Evolutionary conservation across 2,113 vertebrate species (phyloP).

Genomic region (Gobius niger): DNA sequence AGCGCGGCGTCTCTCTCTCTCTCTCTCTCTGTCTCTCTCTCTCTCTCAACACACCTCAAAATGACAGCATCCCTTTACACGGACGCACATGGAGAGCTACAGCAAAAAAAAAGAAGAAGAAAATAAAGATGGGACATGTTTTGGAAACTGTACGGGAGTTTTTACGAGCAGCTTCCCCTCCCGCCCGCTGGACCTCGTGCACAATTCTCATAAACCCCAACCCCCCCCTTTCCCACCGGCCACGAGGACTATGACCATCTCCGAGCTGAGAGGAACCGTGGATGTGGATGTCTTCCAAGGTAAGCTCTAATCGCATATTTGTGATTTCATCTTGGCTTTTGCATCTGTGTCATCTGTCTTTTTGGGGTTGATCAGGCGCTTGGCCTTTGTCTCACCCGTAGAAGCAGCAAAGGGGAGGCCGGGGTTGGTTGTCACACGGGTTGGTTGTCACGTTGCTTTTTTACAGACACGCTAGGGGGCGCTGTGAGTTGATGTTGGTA

Average conservation of each 20-base stretch:
- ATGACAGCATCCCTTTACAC: conserved; percentile 79
- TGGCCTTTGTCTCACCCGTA: no score
- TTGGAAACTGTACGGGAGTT: conserved; percentile 54
- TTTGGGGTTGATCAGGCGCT: no score
- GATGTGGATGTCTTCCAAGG: conserved; percentile 71
- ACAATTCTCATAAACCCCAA: conserved; percentile 48
- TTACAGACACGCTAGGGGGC: no score
- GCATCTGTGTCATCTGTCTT: no score
- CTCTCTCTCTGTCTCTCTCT: conserved; percentile 51
- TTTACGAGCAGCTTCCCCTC: conserved; percentile 53
- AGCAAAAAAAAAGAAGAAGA: conserved; percentile 36
- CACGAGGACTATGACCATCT: conserved; percentile 61
- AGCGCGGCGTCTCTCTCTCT: conserved; percentile 22
- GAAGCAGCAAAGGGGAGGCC: no score
- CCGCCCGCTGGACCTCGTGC: conserved; percentile 63
- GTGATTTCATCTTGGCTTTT: no score
- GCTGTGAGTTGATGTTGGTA: no score
- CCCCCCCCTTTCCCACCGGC: no score
- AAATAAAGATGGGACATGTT: conserved; percentile 3
- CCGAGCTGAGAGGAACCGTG: conserved; percentile 57
- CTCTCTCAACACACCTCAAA: conserved; percentile 71
- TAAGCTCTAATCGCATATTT: conserved; percentile 32
- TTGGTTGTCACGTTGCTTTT: no score
- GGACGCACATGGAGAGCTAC: conserved; percentile 67
- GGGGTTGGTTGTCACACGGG: no score